These are phyloP conservation scores for Zaprionus capensis DNA, from an alignment of 1,140 invertebrate species.

Conservation along the genomic window DNA sequence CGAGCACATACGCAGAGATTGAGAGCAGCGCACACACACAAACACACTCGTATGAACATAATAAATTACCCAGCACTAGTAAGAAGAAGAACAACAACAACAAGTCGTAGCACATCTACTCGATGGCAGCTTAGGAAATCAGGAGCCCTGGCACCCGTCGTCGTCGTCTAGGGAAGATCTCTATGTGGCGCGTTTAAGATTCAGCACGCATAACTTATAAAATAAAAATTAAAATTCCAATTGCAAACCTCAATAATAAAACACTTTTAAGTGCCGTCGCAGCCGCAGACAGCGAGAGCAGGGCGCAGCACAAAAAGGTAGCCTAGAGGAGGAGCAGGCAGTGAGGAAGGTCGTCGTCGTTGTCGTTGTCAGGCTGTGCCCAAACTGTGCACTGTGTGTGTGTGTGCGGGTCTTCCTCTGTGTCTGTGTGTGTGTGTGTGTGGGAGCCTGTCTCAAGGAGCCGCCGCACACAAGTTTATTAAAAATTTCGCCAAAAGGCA, in stretches of 20 bases:
- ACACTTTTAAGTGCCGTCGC: constrained; percentile 65
- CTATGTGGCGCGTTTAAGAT: constrained; percentile 61
- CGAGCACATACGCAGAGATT: constrained; percentile 24
- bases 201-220: constrained; percentile 74
- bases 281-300: constrained; percentile 16
- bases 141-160: constrained; percentile 33
- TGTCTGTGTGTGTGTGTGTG: constrained; percentile 6
- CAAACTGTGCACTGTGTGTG: neutral
- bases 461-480: constrained; percentile 62
- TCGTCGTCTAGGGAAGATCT: constrained; percentile 20
- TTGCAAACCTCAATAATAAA: constrained; percentile 73
- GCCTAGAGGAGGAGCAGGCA: neutral
- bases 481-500: constrained; percentile 75
- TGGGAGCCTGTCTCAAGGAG: constrained; percentile 21
- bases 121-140: constrained; percentile 39
- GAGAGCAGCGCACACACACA: constrained; percentile 39
- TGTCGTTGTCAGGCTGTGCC: neutral
- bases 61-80: constrained; percentile 62
- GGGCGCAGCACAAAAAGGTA: constrained; percentile 16
- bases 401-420: constrained; percentile 3
- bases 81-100: constrained; percentile 28
- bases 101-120: constrained; percentile 15
- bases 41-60: constrained; percentile 63
- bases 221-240: constrained; percentile 82
- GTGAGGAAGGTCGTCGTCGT: constrained; percentile 10